Conservation (phyloP, 2,113 vertebrate genomes). For the Nibea albiflora region DNA sequence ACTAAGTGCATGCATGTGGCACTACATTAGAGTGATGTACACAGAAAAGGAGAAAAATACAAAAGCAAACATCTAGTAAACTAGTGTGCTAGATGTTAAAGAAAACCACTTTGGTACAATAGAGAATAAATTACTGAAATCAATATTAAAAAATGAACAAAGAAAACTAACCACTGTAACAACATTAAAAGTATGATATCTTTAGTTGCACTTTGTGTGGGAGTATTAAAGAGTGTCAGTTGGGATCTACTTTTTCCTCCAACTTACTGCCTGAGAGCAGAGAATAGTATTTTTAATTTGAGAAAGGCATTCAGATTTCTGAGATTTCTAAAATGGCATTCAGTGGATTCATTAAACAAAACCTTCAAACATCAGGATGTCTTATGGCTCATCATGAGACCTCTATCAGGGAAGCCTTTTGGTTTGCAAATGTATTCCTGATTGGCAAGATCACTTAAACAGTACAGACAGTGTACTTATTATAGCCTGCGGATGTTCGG, state of each 20-base stretch:
- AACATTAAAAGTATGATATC: conserved; percentile 33
- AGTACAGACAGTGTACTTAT: conserved; percentile 51
- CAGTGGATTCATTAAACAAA: conserved; percentile 62
- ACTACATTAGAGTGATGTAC: conserved; percentile 65
- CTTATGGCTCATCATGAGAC: conserved; percentile 65
- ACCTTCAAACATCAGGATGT: conserved; percentile 65
- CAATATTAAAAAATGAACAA: conserved; percentile 10
- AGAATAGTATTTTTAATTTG: conserved; percentile 11
- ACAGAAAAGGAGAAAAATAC: conserved; percentile 26
- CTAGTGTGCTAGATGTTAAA: conserved; percentile 31
- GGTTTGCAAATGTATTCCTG: conserved; percentile 56
- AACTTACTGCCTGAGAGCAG: conserved; percentile 25
- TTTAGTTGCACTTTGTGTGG: conserved; percentile 19
- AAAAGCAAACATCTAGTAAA: conserved; percentile 30
- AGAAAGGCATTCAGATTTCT: conserved; percentile 49
- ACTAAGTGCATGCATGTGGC: conserved; percentile 72
- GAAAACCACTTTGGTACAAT: conserved; percentile 8
- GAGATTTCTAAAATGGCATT: conserved; percentile 62
- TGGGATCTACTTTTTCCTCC: conserved; percentile 5
- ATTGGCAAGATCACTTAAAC: conserved; percentile 61
- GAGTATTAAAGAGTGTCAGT: neutral
- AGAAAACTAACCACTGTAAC: conserved; percentile 26
- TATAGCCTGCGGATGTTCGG: conserved; percentile 59
- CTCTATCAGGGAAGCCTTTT: conserved; percentile 43
- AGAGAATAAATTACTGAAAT: conserved; percentile 22